phyloP scores from a whole-genome alignment of 1,140 invertebrate genomes.

The Trichoplusia ni region DNA sequence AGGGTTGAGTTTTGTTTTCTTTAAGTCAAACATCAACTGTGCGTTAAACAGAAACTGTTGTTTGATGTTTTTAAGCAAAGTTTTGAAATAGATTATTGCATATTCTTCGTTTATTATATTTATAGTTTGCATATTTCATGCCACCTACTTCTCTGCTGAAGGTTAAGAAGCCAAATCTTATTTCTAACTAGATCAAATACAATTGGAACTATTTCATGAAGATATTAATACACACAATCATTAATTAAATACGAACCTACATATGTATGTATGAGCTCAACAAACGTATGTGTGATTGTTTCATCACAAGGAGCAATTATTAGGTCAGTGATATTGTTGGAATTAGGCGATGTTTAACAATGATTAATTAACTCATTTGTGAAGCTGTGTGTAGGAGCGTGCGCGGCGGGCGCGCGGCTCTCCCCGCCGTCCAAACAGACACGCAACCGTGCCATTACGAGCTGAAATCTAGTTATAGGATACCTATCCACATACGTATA shows the following conservation, averaged over 20 bases:
- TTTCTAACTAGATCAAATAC: too few relatives aligned
- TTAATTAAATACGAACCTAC: neutral
- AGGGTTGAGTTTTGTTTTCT: slow-evolving; percentile 19
- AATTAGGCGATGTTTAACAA: slow-evolving; percentile 56
- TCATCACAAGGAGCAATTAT: slow-evolving; percentile 39
- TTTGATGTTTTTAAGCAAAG: neutral
- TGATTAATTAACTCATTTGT: slow-evolving; percentile 67
- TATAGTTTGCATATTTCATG: too few relatives aligned
- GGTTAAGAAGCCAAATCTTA: too few relatives aligned
- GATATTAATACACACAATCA: neutral
- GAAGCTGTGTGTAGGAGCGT: slow-evolving; percentile 49
- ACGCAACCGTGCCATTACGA: neutral
- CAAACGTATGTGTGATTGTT: slow-evolving; percentile 32
- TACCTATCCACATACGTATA: too few relatives aligned
- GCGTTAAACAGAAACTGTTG: slow-evolving; percentile 4
- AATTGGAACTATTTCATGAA: too few relatives aligned
- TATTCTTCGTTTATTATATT: neutral
- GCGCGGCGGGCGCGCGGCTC: neutral
- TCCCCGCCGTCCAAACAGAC: slow-evolving; percentile 40
- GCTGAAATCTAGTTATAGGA: neutral
- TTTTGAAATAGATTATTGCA: neutral
- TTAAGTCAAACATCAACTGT: neutral
- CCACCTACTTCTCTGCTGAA: too few relatives aligned
- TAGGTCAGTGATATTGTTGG: slow-evolving; percentile 44
- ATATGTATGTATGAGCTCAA: neutral